Conservation (phyloP, 2,113 vertebrate species). For the Cryptotis parvus region DNA sequence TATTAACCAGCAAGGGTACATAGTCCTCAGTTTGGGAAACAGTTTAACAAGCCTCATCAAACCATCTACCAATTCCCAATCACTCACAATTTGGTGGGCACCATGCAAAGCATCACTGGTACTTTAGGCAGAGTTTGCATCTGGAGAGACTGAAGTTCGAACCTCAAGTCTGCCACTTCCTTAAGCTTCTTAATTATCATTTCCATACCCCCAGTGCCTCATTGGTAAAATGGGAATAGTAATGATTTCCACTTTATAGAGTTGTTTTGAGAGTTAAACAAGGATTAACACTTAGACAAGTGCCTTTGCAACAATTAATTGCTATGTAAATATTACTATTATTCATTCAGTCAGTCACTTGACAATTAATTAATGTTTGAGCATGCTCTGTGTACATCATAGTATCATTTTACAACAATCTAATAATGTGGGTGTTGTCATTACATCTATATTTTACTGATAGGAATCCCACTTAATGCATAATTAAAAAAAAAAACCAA, state of each 20-base stretch:
- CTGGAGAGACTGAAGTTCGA: background rate
- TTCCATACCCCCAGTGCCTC: background rate
- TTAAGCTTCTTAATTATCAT: background rate
- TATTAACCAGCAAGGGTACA: background rate
- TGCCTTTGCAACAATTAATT: background rate
- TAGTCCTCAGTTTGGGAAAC: background rate
- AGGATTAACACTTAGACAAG: background rate
- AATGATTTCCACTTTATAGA: background rate
- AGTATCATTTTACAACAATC: background rate
- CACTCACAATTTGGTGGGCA: background rate
- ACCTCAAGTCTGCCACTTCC: background rate
- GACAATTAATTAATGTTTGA: background rate
- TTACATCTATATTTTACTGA: background rate
- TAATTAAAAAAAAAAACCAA: background rate
- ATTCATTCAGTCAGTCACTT: background rate
- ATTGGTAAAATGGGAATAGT: background rate
- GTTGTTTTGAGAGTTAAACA: background rate
- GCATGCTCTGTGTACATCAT: background rate
- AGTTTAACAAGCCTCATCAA: background rate
- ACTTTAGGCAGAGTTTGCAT: background rate
- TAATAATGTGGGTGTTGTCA: background rate
- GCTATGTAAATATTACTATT: background rate
- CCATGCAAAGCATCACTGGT: background rate
- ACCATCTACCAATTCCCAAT: background rate
- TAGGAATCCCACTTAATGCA: background rate